These are phyloP conservation scores for Papilio dardanus DNA, from an alignment of 1,140 invertebrate genomes.

Conservation along the genomic window DNA sequence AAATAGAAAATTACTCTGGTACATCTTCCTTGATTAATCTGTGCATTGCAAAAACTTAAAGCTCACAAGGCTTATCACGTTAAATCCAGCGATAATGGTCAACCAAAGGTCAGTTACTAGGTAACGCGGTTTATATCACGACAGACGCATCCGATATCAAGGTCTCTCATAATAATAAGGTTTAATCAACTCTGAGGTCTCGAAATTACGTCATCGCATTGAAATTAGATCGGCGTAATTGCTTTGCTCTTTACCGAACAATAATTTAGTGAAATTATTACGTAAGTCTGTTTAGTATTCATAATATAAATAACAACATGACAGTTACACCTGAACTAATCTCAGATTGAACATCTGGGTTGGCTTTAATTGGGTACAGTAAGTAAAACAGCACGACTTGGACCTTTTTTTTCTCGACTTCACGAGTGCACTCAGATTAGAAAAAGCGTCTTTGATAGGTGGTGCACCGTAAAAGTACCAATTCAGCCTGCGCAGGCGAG, in stretches of 20 bases:
- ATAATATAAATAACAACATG: background rate
- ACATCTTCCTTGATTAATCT: constrained; percentile 7
- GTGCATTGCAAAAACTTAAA: constrained; percentile 31
- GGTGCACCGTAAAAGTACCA: too few species aligned
- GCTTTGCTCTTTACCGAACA: constrained; percentile 16
- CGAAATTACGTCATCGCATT: constrained; percentile 26
- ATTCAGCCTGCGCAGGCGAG: too few species aligned
- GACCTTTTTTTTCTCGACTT: too few species aligned
- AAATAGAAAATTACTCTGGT: background rate
- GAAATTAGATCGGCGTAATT: constrained; percentile 35
- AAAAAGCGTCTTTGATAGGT: too few species aligned
- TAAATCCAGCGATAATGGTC: constrained; percentile 29
- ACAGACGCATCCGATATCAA: constrained; percentile 32
- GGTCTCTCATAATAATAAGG: constrained; percentile 12
- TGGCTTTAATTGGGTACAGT: background rate
- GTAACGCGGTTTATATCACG: constrained; percentile 36
- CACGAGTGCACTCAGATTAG: too few species aligned
- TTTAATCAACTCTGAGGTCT: constrained; percentile 34
- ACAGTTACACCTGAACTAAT: background rate
- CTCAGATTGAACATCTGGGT: background rate
- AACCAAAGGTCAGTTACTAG: constrained; percentile 33
- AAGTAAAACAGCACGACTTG: background rate
- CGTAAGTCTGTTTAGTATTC: background rate
- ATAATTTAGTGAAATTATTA: constrained; percentile 12
- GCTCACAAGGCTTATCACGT: constrained; percentile 35